Base-by-base conservation (phyloP, 2,888 invertebrate genomes). In the Xiphydria camelus region DNA sequence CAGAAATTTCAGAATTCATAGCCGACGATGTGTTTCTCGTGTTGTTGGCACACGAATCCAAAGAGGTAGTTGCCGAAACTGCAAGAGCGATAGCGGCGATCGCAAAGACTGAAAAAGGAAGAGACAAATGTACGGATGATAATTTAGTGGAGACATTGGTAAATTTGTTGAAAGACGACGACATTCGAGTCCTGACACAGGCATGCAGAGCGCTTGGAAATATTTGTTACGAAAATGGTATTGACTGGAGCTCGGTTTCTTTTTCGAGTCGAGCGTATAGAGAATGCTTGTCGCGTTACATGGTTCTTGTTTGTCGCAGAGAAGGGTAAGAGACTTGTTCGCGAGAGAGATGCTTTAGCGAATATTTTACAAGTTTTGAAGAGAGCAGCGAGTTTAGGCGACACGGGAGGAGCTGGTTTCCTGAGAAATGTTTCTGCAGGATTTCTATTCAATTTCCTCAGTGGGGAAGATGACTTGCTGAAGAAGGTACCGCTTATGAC, bases 191-290 rank as follows among this genome's bases (percentile, higher is more conserved):
- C 39, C 77, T 85, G 5, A 86, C 86, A 55, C 90, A 94, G 68
- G 83, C 86, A 26, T 89, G 89, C 58, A 81, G 94, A 62, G 90
- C 91, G 2, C 78, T 94, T 15, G 94, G 92, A 23, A 94, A 94
- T 75, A 85, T 94, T 66, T 92, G 91, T 71, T 94, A 88, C 72
- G 88, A 93, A 68, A 91, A 92, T 77, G 88, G 91, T 78, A 78
- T 86, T n/a, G n/a, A n/a, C n/a, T n/a, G n/a, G n/a, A n/a, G n/a
- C n/a, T n/a, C n/a, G n/a, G n/a, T n/a, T 25, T 21, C 12, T 29
- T 18, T 4, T 39, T 4, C 5, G 17, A 9, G 14, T 14, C n/a
- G n/a, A n/a, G n/a, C n/a, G n/a, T n/a, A n/a, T n/a, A n/a, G n/a
- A n/a, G n/a, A 3, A 25, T n/a, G 12, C 6, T 26, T 1, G n/a